Evolutionary conservation across 2,797 vertebrate species (phyloP).

Genomic region (Falco columbarius): DNA sequence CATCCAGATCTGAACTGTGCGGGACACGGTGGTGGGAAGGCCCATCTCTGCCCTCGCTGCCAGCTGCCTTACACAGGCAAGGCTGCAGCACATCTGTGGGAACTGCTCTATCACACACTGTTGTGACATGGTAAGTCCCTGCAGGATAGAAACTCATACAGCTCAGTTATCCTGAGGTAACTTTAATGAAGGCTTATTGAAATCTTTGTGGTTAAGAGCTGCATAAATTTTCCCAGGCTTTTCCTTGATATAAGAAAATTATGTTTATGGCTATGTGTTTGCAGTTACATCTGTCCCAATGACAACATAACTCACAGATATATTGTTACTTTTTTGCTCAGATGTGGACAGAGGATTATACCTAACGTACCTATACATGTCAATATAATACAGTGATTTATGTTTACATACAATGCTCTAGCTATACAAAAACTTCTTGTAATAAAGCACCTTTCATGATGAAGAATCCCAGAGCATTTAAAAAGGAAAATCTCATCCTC

Average conservation of each 20-base stretch:
- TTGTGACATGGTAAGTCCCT: background rate
- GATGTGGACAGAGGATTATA: background rate
- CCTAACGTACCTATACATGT: background rate
- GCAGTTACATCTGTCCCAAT: background rate
- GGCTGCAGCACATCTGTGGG: background rate
- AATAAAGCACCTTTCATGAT: background rate
- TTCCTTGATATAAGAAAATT: background rate
- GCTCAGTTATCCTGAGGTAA: background rate
- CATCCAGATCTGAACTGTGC: background rate
- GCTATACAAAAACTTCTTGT: background rate
- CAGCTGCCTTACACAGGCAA: background rate
- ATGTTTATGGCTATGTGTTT: background rate
- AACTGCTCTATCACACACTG: background rate
- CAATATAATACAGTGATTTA: background rate
- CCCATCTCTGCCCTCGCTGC: fast-evolving
- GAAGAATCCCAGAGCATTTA: background rate
- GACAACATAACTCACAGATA: background rate
- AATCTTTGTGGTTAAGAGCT: background rate
- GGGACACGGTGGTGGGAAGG: background rate
- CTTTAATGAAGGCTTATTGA: background rate
- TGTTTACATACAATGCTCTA: background rate
- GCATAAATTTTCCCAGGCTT: background rate
- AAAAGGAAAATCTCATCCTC: background rate
- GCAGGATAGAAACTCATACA: background rate
- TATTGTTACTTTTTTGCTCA: background rate